Evolutionary conservation across 2,797 vertebrate species (phyloP).

Genomic region (Esox lucius): DNA sequence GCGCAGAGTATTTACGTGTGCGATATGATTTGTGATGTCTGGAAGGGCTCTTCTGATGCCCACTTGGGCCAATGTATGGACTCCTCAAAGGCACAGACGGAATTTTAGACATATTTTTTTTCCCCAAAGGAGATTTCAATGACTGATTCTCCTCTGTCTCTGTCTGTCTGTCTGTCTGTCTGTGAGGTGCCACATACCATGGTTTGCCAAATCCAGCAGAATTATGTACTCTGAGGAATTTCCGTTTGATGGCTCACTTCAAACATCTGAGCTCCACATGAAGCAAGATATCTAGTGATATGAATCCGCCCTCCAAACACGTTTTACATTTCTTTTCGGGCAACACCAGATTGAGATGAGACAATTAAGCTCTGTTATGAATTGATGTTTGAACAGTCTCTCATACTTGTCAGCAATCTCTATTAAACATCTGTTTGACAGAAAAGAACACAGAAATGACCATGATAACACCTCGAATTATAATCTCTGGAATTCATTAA

Average conservation of each 20-base stretch:
- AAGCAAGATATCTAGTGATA: constrained; percentile 18
- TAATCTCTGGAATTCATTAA: background rate
- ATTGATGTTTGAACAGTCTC: background rate
- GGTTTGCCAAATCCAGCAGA: constrained; percentile 40
- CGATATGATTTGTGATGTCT: constrained; percentile 37
- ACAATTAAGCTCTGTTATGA: background rate
- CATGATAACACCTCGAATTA: background rate
- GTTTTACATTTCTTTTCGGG: constrained; percentile 9
- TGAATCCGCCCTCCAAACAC: constrained; percentile 3
- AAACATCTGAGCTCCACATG: constrained; percentile 64
- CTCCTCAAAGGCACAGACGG: constrained; percentile 22
- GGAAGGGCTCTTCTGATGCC: background rate
- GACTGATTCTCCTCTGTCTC: constrained; percentile 19
- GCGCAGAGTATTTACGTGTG: constrained; percentile 17
- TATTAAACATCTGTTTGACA: background rate
- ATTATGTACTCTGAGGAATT: constrained; percentile 57
- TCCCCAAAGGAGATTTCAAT: constrained; percentile 19
- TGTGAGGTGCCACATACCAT: constrained; percentile 31
- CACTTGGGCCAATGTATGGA: background rate
- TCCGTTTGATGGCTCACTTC: constrained; percentile 48
- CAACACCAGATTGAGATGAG: constrained; percentile 8
- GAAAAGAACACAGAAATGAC: background rate
- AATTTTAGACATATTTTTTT: constrained; percentile 24
- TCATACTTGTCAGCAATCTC: background rate
- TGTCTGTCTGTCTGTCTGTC: background rate